Evolutionary conservation across 1,140 invertebrate genomes (phyloP).

Genomic region (Trachymyrmex septentrionalis): DNA sequence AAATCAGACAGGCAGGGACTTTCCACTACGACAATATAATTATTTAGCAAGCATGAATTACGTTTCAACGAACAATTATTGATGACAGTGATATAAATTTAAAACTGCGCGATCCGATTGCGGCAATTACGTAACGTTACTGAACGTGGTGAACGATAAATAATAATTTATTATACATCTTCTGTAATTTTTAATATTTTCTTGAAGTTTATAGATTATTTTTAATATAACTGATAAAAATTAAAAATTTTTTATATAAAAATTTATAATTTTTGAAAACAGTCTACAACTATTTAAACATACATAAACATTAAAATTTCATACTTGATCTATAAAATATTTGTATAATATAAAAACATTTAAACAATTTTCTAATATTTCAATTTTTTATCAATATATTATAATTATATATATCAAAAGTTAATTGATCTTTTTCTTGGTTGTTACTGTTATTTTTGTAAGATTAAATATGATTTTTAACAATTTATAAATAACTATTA

Average conservation of each 20-base stretch:
- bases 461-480: slow-evolving; percentile 13
- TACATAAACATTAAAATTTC: no score
- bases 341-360: background rate
- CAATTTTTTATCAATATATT: background rate
- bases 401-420: background rate
- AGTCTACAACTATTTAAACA: no score
- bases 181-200: background rate
- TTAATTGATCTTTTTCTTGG: slow-evolving; percentile 49
- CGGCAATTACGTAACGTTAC: background rate
- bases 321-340: background rate
- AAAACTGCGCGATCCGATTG: background rate
- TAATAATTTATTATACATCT: slow-evolving; percentile 16
- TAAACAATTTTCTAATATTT: background rate
- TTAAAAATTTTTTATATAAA: background rate
- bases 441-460: background rate
- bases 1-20: slow-evolving; percentile 19
- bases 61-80: slow-evolving; percentile 40
- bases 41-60: slow-evolving; percentile 42
- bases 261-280: no score
- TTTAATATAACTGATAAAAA: background rate
- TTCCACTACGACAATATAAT: slow-evolving; percentile 26
- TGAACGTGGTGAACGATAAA: background rate
- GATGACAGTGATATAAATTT: slow-evolving; percentile 14
- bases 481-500: slow-evolving; percentile 42
- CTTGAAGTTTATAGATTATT: background rate